phyloP scores from a whole-genome alignment of 2,113 vertebrate species.

The Chaetodon auriga region DNA sequence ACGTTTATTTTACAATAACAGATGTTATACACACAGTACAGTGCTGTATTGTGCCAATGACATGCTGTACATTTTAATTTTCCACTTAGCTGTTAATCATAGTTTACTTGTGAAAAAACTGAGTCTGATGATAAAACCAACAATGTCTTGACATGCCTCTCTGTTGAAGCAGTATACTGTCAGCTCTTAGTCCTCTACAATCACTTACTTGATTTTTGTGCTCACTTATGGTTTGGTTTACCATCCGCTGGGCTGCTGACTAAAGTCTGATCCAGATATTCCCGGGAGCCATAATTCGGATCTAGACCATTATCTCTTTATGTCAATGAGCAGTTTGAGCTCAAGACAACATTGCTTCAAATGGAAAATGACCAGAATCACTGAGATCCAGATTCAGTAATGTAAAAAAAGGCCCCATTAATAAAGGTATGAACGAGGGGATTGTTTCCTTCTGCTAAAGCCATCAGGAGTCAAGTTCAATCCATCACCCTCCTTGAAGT shows the following conservation, averaged over 20 bases:
- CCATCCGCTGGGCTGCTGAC: not conserved
- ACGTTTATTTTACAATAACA: not conserved
- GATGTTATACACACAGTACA: not conserved
- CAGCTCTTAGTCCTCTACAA: not conserved
- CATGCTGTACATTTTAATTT: not conserved
- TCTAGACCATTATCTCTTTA: not conserved
- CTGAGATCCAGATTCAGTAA: conserved; percentile 13
- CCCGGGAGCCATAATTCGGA: not conserved
- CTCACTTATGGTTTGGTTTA: conserved; percentile 13
- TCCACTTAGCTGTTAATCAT: not conserved
- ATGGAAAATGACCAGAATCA: not conserved
- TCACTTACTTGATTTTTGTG: not conserved
- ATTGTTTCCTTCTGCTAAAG: conserved; percentile 30
- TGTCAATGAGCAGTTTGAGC: not conserved
- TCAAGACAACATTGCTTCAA: not conserved
- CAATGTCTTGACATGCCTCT: not conserved
- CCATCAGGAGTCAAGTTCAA: not conserved
- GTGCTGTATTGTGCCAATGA: not conserved
- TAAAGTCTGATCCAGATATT: conserved; percentile 15
- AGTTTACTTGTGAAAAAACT: not conserved
- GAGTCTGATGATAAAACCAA: not conserved
- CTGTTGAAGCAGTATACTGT: not conserved
- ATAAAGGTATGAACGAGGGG: not conserved
- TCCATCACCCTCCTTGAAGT: conserved; percentile 6
- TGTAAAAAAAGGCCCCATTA: conserved; percentile 1